Evolutionary conservation across 2,113 vertebrate genomes (phyloP).

Genomic region (Syngnathus floridae): DNA sequence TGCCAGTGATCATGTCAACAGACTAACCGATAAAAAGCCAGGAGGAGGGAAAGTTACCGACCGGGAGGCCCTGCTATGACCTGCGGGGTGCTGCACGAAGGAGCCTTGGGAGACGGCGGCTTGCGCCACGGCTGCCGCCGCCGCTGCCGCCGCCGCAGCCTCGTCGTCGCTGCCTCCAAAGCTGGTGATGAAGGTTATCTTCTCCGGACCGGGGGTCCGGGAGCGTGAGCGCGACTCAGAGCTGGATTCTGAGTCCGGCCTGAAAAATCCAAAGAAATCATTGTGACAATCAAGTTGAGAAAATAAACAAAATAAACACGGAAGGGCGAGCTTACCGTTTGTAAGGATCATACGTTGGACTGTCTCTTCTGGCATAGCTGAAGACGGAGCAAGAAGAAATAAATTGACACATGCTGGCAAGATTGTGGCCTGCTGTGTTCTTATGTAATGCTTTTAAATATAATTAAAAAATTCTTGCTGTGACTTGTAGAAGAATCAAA

Average conservation of each 20-base stretch:
- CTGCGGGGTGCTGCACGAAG: constrained; percentile 74
- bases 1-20: constrained; percentile 40
- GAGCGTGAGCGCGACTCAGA: constrained; percentile 82
- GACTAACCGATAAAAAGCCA: constrained; percentile 67
- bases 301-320: neutral
- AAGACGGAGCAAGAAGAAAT: neutral
- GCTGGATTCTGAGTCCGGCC: constrained; percentile 81
- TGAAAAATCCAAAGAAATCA: constrained; percentile 19
- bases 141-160: constrained; percentile 49
- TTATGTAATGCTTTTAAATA: too few relatives aligned
- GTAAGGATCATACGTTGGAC: constrained; percentile 93
- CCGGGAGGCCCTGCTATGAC: constrained; percentile 93
- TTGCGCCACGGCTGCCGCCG: constrained; percentile 44
- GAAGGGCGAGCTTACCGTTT: constrained; percentile 74
- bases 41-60: constrained; percentile 84
- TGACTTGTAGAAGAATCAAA: neutral
- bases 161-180: constrained; percentile 93
- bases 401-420: neutral
- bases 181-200: constrained; percentile 95
- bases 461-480: too few relatives aligned
- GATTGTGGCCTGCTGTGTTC: neutral
- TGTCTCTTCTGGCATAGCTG: constrained; percentile 91
- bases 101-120: constrained; percentile 58
- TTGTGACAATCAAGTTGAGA: neutral
- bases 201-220: constrained; percentile 79